Evolutionary conservation across 2,113 vertebrate genomes (phyloP), one percentile per base, ranked within the genome.

Genomic region (Microcebus tavaratra): DNA sequence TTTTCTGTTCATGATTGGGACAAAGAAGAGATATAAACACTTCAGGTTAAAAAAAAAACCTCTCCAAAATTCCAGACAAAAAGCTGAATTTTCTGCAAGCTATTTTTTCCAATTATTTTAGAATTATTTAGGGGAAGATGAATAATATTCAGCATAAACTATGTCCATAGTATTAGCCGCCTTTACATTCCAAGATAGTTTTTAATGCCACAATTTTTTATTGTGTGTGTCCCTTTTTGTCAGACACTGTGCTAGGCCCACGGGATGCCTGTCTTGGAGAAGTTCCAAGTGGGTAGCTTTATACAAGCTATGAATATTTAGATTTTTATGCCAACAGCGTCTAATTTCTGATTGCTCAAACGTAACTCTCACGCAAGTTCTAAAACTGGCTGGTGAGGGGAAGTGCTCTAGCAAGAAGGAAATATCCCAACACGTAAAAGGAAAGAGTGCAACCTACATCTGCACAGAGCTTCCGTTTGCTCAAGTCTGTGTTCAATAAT

Each of bases 401-500:
- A 80, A 80, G 36, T 15, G 61, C 75, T 67, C 25, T 9, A 5
- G 18, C 31, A 6, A 21, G 11, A 39, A 31, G 65, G n/a, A 34
- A 20, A 34, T 39, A 7, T 31, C 2, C 78, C 4, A 3, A 8
- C 2, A 45, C 31, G 17, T 12, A 0, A 73, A 25, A 57, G 23
- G 53, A 14, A 61, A n/a, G n/a, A n/a, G n/a, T n/a, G n/a, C n/a
- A n/a, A n/a, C n/a, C n/a, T n/a, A n/a, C n/a, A n/a, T n/a, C n/a
- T n/a, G n/a, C n/a, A n/a, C n/a, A n/a, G 27, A 23, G 84, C 81
- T 12, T 65, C 42, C 17, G 0, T 39, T 8, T 39, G 29, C 31
- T 2, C 0, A 27, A 83, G 42, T 25, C 29, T 8, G 14, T 3
- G 1, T 20, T 79, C n/a, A 5, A 0, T 8, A 25, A 67, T 8